Evolutionary conservation across 2,113 vertebrate genomes (phyloP).

Genomic region (Pomatostomus ruficeps): DNA sequence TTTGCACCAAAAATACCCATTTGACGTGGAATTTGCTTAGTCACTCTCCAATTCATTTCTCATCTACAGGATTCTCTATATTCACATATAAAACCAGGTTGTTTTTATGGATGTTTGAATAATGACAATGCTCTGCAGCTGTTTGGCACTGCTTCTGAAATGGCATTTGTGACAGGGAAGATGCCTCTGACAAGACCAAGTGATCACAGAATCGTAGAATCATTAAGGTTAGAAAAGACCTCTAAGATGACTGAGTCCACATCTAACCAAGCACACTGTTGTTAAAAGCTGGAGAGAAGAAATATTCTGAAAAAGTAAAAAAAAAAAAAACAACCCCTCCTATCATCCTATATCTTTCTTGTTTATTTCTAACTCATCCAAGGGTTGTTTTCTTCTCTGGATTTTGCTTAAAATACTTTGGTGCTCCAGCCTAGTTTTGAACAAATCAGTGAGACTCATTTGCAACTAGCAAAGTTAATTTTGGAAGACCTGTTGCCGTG

Average conservation of each 20-base stretch:
- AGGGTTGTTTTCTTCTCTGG: neutral
- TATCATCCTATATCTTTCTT: neutral
- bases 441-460: neutral
- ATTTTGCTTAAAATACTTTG: neutral
- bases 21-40: neutral
- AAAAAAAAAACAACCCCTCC: neutral
- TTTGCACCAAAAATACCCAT: neutral
- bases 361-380: neutral
- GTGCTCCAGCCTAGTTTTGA: neutral
- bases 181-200: neutral
- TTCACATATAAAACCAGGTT: neutral
- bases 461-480: neutral
- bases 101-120: neutral
- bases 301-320: neutral
- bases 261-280: neutral
- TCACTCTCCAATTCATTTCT: constrained; percentile 13
- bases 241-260: neutral
- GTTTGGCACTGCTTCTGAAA: neutral
- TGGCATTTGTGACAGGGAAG: neutral
- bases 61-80: neutral
- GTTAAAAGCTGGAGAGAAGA: neutral
- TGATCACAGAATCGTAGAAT: neutral
- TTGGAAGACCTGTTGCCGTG: neutral
- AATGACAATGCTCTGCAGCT: neutral
- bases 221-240: neutral